phyloP scores from a whole-genome alignment of 2,888 invertebrate species.

The Hemithea aestivaria region DNA sequence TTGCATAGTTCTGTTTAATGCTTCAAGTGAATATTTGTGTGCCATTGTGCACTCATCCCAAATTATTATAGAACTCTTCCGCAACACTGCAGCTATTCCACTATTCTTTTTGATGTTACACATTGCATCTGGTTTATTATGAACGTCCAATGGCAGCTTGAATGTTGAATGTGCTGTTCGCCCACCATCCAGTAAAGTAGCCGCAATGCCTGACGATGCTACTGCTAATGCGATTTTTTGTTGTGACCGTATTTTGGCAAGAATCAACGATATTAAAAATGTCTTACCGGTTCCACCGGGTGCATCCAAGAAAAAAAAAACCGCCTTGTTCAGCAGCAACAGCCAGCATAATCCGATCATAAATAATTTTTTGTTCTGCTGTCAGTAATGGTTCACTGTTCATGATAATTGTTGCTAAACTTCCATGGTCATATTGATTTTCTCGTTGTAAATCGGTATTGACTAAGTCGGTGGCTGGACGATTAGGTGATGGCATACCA shows the following conservation, averaged over 20 bases:
- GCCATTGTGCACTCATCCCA: too few species aligned
- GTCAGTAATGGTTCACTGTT: neutral
- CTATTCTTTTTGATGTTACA: neutral
- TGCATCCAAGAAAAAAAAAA: neutral
- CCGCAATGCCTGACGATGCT: slow-evolving; percentile 3
- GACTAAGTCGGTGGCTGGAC: neutral
- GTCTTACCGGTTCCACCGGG: slow-evolving; percentile 1
- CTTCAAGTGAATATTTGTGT: too few species aligned
- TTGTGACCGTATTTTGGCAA: neutral
- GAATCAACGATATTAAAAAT: neutral
- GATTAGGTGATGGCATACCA: neutral
- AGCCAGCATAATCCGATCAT: too few species aligned
- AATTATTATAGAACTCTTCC: too few species aligned
- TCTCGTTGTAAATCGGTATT: neutral
- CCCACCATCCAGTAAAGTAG: neutral
- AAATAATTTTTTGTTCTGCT: neutral
- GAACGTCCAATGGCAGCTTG: too few species aligned
- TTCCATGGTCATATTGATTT: neutral
- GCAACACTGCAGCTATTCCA: too few species aligned
- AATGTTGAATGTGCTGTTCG: slow-evolving; percentile 1
- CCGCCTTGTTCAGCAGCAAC: too few species aligned
- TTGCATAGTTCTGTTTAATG: too few species aligned
- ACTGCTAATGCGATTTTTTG: neutral
- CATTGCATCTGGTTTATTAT: too few species aligned
- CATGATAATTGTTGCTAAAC: neutral